Conservation (phyloP, 2,888 invertebrate species). For the Hymenopus coronatus region DNA sequence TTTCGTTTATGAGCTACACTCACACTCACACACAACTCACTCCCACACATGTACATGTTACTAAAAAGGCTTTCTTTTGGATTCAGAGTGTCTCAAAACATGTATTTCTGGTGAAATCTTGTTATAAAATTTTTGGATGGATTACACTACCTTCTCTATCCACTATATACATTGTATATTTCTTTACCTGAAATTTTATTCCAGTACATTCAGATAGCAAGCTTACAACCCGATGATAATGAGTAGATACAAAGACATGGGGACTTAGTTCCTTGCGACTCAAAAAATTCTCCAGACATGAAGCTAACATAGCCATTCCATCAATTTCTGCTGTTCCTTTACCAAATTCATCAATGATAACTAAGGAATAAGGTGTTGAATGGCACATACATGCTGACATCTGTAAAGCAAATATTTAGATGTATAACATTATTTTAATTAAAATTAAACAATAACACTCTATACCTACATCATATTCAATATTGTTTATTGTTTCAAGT, state of each 20-base stretch:
- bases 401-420: constrained; percentile 47
- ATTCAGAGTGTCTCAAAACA: no score
- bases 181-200: constrained; percentile 55
- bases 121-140: no score
- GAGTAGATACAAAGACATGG: constrained; percentile 74
- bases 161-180: no score
- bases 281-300: constrained; percentile 66
- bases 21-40: background rate
- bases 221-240: constrained; percentile 65
- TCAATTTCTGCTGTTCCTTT: constrained; percentile 76
- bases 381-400: constrained; percentile 68
- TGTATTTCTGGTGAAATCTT: no score
- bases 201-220: constrained; percentile 55
- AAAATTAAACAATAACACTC: no score
- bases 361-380: constrained; percentile 63
- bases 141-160: no score
- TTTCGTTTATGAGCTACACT: background rate
- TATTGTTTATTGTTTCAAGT: no score
- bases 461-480: no score
- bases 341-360: constrained; percentile 88
- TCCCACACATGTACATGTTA: no score
- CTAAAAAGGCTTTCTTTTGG: no score
- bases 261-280: constrained; percentile 60
- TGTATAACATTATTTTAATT: no score
- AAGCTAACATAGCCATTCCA: constrained; percentile 69